These are phyloP conservation scores for Camponotus vicinus DNA, from an alignment of 1,140 invertebrate species.

Conservation along the genomic window DNA sequence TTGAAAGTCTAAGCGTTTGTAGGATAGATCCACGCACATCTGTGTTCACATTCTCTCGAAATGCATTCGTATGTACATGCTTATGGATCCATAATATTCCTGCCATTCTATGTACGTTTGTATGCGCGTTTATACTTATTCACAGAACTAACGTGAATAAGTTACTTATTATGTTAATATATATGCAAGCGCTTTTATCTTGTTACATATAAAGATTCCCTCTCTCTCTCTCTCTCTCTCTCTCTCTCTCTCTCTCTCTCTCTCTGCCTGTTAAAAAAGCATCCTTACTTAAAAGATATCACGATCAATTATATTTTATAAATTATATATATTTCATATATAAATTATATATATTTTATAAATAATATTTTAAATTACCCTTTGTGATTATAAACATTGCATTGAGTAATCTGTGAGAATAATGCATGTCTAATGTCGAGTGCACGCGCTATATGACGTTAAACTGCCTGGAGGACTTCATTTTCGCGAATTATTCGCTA, in stretches of 20 bases:
- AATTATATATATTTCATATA: neutral
- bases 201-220: neutral
- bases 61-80: neutral
- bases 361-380: neutral
- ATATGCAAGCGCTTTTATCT: too few species aligned
- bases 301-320: neutral
- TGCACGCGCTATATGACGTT: neutral
- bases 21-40: neutral
- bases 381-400: neutral
- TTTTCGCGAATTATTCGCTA: slow-evolving; percentile 24
- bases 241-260: neutral
- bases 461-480: neutral
- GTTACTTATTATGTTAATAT: neutral
- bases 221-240: neutral
- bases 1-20: slow-evolving; percentile 31
- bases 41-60: slow-evolving; percentile 17
- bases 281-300: neutral
- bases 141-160: neutral
- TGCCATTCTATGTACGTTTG: neutral
- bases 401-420: slow-evolving; percentile 1
- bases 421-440: neutral
- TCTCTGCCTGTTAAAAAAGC: neutral
- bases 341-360: neutral
- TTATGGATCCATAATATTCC: slow-evolving; percentile 12
- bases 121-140: neutral